These are phyloP conservation scores for Drosophila biarmipes DNA, from an alignment of 1,140 invertebrate genomes.

Conservation along the genomic window DNA sequence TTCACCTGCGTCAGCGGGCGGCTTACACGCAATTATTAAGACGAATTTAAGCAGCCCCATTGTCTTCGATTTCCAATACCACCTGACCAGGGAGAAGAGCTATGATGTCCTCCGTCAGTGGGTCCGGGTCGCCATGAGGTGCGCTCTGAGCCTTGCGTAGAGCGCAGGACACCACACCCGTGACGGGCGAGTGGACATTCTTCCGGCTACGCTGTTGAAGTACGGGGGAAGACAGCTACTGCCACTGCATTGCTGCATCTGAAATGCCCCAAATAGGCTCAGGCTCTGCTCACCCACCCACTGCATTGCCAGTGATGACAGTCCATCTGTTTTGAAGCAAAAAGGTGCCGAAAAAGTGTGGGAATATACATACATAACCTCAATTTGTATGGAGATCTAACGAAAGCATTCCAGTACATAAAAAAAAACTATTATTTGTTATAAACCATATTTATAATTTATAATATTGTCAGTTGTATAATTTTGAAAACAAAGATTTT, in stretches of 20 bases:
- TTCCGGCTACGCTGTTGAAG: slow-evolving; percentile 12
- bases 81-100: neutral
- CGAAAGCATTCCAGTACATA: too few relatives aligned
- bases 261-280: slow-evolving; percentile 40
- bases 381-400: too few relatives aligned
- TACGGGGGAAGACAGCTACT: slow-evolving; percentile 17
- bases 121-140: slow-evolving; percentile 9
- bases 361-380: too few relatives aligned
- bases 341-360: neutral
- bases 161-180: slow-evolving; percentile 1
- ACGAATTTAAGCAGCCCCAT: slow-evolving; percentile 29
- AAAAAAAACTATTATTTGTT: too few relatives aligned
- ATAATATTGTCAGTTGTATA: too few relatives aligned
- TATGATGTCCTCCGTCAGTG: slow-evolving; percentile 3
- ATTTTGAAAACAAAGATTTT: too few relatives aligned
- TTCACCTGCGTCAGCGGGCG: slow-evolving; percentile 52
- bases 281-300: neutral
- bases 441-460: too few relatives aligned
- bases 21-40: slow-evolving; percentile 68
- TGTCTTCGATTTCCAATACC: slow-evolving; percentile 64
- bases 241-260: slow-evolving; percentile 17
- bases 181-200: slow-evolving; percentile 44
- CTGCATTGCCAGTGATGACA: slow-evolving; percentile 6
- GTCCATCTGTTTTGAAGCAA: neutral
- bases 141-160: slow-evolving; percentile 13